Percentiles rank a stretch among this genome's conserved stretches.
Evolutionary conservation across 2,888 invertebrate genomes (phyloP).

Genomic region (Hydropsyche betteni): DNA sequence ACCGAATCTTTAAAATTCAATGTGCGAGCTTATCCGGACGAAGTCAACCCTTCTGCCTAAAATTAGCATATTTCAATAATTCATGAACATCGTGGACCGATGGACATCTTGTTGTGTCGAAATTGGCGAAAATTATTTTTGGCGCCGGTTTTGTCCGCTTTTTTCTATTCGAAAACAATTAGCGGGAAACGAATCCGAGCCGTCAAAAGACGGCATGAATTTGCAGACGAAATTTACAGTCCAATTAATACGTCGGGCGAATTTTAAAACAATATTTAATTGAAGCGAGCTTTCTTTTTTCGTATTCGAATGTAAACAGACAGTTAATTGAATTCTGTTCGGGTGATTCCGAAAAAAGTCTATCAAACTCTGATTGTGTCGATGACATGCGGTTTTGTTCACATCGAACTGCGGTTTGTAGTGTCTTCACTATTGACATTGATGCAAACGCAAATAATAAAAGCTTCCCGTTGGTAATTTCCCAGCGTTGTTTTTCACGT

Average conservation of each 20-base stretch:
- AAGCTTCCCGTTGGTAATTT: too few relatives aligned
- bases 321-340: not conserved
- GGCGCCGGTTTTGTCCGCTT: not conserved
- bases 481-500: too few relatives aligned
- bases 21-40: conserved; percentile 28
- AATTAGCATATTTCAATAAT: conserved; percentile 35
- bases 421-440: too few relatives aligned
- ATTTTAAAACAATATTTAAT: not conserved
- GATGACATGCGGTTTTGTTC: not conserved
- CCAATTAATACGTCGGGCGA: too few relatives aligned
- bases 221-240: too few relatives aligned
- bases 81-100: conserved; percentile 13
- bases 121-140: conserved; percentile 21
- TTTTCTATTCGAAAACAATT: not conserved
- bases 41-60: conserved; percentile 10
- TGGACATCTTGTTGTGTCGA: conserved; percentile 1
- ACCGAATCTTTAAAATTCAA: conserved; percentile 29
- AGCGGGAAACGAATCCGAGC: too few relatives aligned
- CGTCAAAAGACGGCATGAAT: too few relatives aligned
- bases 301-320: not conserved
- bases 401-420: conserved; percentile 12
- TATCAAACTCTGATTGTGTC: not conserved
- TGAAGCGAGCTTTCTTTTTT: not conserved
- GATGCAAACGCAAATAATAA: too few relatives aligned
- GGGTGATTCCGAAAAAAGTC: not conserved